phyloP scores from a whole-genome alignment of 2,113 vertebrate species.

The Chelonoidis abingdonii region DNA sequence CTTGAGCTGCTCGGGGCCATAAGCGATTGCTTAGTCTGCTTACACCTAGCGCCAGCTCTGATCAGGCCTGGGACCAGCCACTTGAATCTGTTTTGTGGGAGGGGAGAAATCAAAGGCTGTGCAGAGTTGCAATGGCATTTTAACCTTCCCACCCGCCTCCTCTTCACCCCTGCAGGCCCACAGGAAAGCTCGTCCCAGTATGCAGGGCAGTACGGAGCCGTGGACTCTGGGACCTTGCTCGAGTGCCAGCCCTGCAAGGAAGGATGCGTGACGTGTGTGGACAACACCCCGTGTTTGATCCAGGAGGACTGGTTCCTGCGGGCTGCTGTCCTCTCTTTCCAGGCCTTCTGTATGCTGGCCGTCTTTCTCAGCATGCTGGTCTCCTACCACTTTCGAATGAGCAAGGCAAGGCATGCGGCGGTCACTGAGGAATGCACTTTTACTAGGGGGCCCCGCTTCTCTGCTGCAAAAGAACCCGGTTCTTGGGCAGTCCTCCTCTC shows the following conservation, averaged over 20 bases:
- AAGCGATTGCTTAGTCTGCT: too few species aligned
- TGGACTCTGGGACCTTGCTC: conserved; percentile 65
- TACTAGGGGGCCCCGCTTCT: neutral
- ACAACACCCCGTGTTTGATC: conserved; percentile 86
- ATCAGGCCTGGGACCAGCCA: neutral
- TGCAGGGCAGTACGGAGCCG: neutral
- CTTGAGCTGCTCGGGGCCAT: too few species aligned
- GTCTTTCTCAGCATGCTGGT: conserved; percentile 93
- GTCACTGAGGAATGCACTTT: rapidly evolving
- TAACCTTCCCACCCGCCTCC: neutral
- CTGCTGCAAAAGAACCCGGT: neutral
- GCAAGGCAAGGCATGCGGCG: conserved; percentile 80
- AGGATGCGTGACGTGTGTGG: conserved; percentile 86
- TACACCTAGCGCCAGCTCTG: too few species aligned
- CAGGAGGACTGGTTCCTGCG: conserved; percentile 86
- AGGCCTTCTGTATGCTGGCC: conserved; percentile 90
- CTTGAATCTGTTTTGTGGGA: neutral
- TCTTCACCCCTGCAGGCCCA: conserved; percentile 33
- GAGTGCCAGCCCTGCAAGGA: conserved; percentile 87
- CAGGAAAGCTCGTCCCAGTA: conserved; percentile 35
- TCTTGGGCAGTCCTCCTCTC: neutral
- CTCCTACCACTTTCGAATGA: conserved; percentile 86
- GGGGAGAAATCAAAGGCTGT: neutral
- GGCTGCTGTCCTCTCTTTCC: conserved; percentile 81
- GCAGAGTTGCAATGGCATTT: neutral